Evolutionary conservation across 2,113 vertebrate genomes (phyloP).

Genomic region (Otocyon megalotis): DNA sequence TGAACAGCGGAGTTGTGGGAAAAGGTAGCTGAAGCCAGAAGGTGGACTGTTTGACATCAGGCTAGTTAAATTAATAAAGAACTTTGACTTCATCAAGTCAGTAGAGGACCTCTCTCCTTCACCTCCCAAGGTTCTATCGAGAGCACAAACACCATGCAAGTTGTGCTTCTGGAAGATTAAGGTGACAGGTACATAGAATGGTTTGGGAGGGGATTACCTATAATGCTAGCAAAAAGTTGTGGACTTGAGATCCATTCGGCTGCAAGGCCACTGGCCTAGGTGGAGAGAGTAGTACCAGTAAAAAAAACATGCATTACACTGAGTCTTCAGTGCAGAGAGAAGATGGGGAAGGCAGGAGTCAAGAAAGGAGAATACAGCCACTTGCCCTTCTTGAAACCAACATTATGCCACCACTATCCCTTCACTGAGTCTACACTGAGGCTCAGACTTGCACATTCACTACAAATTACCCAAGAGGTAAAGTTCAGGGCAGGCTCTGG

Average conservation of each 20-base stretch:
- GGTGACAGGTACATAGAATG: background rate
- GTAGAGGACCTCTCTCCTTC: background rate
- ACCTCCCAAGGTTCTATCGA: background rate
- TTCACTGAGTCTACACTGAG: background rate
- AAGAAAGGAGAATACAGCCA: background rate
- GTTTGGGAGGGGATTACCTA: background rate
- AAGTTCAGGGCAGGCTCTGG: background rate
- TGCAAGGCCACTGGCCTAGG: background rate
- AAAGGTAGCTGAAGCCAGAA: background rate
- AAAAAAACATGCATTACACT: background rate
- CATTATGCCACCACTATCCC: too few species aligned
- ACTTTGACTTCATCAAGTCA: background rate
- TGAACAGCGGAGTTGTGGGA: rapidly evolving
- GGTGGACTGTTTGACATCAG: background rate
- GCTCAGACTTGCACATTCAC: background rate
- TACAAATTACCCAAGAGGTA: background rate
- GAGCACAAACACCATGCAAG: background rate
- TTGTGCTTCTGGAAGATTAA: background rate
- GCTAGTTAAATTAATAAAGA: background rate
- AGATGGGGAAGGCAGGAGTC: background rate
- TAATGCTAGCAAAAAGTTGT: background rate
- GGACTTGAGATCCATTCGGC: background rate
- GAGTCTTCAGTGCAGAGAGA: background rate
- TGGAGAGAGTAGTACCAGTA: background rate
- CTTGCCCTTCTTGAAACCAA: background rate